Percentiles rank a stretch among this genome's conserved stretches.
Evolutionary conservation across 2,888 invertebrate species (phyloP).

Genomic region (Ommatoiulus sabulosus): DNA sequence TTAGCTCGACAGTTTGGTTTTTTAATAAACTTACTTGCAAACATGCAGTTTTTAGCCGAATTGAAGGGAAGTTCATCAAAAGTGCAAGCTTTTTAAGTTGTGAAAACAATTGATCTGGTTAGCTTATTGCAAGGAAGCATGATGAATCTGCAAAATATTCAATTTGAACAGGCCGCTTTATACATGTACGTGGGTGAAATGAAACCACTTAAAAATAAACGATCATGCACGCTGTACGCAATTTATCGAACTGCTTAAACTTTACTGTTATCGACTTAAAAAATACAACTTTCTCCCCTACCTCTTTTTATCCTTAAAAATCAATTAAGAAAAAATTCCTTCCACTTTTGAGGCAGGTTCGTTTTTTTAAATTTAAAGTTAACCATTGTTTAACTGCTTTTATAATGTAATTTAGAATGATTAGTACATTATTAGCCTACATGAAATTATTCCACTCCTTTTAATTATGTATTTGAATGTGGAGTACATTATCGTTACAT

Average conservation of each 20-base stretch:
- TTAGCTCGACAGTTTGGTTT: not conserved
- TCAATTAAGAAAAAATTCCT: not conserved
- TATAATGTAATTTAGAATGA: no score
- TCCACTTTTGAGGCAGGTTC: no score
- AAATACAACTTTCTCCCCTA: not conserved
- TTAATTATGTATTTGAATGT: no score
- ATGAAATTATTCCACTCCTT: no score
- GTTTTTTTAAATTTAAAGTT: no score
- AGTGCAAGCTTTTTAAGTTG: not conserved
- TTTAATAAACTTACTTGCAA: not conserved
- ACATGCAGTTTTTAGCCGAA: not conserved
- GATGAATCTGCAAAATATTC: constrained; percentile 16
- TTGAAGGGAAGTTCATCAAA: not conserved
- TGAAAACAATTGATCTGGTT: not conserved
- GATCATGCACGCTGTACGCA: not conserved
- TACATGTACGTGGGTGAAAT: not conserved
- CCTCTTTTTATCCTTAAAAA: not conserved
- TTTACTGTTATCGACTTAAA: not conserved
- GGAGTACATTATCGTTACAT: no score
- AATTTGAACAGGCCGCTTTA: not conserved
- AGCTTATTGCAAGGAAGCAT: not conserved
- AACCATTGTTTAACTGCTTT: no score
- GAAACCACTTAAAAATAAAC: not conserved
- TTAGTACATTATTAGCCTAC: no score
- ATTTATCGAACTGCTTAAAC: not conserved